Base-by-base conservation (phyloP, 2,888 invertebrate species). In the Cryptocephalus moraei region DNA sequence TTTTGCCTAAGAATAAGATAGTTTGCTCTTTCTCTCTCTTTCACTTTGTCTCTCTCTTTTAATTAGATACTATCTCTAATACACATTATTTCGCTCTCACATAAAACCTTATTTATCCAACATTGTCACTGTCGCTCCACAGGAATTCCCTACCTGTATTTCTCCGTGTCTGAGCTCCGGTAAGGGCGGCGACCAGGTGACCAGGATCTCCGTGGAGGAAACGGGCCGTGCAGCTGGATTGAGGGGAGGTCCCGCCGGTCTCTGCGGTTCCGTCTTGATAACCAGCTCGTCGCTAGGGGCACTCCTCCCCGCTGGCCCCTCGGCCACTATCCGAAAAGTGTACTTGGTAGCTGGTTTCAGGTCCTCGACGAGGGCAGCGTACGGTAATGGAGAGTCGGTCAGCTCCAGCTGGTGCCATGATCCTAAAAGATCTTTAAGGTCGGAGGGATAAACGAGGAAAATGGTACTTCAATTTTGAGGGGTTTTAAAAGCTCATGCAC, bases 171-270 rank as follows among this genome's bases (percentile, higher is more conserved):
- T 75, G 32, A 84, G 65, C 57, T 85, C 84, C 0, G 75, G 69
- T 11, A 80, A 59, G 0, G 88, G 88, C 0, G 86, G 83, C 53
- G 81, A 73, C 82, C 88, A 88, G 8, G 82, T 83, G 9, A 88
- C 79, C 33, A 83, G 70, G 9, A 88, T 73, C 63, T 85, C 82
- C 2, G 83, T 83, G 8, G 87, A 86, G 0, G 84, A 84, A 12
- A 85, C 72, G 1, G 87, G 79, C 42, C 82, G 73, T 1, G 82
- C 83, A 32, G 77, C 74, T n/a, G 83, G 70, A 66, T 79, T 81
- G 8, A 81, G 64, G 0, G 84, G 84, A 1, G 83, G 78, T 8
- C 84, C 84, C 1, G 83, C 82, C 1, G 84, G 84, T 50, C 81
- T 71, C 64, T 84, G 82, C 1, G 84, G 82, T 56, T 84, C 81